Conservation (phyloP, 2,113 vertebrate genomes). For the Gnathonemus longibarbis region DNA sequence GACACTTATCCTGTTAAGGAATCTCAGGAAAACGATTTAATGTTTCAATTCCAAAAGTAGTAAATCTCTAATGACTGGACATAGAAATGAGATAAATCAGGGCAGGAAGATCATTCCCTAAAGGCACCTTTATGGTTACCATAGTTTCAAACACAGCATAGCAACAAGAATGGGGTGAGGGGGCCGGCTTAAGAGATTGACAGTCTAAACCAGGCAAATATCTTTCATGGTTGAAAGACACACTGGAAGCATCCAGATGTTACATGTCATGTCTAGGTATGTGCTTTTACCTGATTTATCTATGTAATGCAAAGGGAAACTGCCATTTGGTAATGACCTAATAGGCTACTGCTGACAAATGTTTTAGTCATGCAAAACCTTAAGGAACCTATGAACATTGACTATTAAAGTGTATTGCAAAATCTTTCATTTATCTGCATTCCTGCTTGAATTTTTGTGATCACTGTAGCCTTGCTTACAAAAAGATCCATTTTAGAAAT, state of each 20-base stretch:
- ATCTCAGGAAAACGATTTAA: neutral
- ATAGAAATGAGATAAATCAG: constrained; percentile 25
- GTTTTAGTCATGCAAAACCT: constrained; percentile 2
- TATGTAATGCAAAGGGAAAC: neutral
- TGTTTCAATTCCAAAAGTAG: constrained; percentile 11
- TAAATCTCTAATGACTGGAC: constrained; percentile 15
- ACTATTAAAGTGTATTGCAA: neutral
- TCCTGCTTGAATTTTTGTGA: neutral
- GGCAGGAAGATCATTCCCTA: constrained; percentile 28
- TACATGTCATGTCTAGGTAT: constrained; percentile 18
- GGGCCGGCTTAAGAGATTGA: constrained; percentile 36
- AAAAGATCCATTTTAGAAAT: neutral
- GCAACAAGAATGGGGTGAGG: constrained; percentile 44
- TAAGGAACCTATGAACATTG: constrained; percentile 2
- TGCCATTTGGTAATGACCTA: constrained; percentile 21
- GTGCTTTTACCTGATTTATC: constrained; percentile 21
- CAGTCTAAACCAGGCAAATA: constrained; percentile 31
- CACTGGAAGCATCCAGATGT: constrained; percentile 15
- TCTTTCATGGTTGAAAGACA: constrained; percentile 28
- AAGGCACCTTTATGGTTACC: constrained; percentile 42
- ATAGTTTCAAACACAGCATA: constrained; percentile 47
- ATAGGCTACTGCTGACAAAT: constrained; percentile 16
- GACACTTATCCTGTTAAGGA: neutral
- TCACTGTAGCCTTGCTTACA: neutral
- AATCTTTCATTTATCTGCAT: constrained; percentile 2